phyloP scores from a whole-genome alignment of 35 echinoderm and acorn worm species.

The Lytechinus pictus region DNA sequence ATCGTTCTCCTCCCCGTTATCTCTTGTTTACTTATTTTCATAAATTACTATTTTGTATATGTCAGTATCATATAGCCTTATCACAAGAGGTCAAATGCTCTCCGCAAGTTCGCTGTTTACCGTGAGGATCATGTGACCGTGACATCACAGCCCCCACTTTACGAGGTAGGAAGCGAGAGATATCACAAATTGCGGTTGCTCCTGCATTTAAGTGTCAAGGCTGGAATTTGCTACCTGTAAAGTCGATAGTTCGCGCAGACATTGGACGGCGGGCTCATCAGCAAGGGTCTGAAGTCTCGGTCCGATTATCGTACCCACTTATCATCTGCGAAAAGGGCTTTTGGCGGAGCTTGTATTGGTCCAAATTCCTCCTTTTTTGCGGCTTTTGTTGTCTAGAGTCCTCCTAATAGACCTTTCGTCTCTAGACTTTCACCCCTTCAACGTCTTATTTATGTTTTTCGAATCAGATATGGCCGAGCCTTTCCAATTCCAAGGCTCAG shows the following conservation, averaged over 20 bases:
- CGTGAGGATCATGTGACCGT: background rate
- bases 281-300: slow-evolving; percentile 40
- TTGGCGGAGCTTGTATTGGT: slow-evolving; percentile 15
- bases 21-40: slow-evolving; percentile 29
- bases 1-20: background rate
- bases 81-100: background rate
- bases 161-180: background rate
- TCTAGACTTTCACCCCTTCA: slow-evolving; percentile 43
- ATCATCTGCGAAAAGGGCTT: slow-evolving; percentile 18
- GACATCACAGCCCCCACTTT: background rate
- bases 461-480: slow-evolving; percentile 51
- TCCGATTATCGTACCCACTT: slow-evolving; percentile 35
- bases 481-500: background rate
- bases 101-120: background rate
- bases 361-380: slow-evolving; percentile 50
- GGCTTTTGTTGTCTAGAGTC: background rate
- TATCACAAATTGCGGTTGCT: background rate
- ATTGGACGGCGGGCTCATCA: slow-evolving; percentile 26
- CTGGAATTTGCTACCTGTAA: slow-evolving; percentile 56
- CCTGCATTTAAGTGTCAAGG: background rate
- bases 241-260: slow-evolving; percentile 14
- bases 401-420: slow-evolving; percentile 14
- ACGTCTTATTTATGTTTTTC: slow-evolving; percentile 46
- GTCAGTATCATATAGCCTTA: slow-evolving; percentile 3
- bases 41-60: slow-evolving; percentile 11